A percentile compares a stretch with the other conserved stretches of the same genome.
phyloP scores from a whole-genome alignment of 2,113 vertebrate species.

The Anthoscopus minutus region DNA sequence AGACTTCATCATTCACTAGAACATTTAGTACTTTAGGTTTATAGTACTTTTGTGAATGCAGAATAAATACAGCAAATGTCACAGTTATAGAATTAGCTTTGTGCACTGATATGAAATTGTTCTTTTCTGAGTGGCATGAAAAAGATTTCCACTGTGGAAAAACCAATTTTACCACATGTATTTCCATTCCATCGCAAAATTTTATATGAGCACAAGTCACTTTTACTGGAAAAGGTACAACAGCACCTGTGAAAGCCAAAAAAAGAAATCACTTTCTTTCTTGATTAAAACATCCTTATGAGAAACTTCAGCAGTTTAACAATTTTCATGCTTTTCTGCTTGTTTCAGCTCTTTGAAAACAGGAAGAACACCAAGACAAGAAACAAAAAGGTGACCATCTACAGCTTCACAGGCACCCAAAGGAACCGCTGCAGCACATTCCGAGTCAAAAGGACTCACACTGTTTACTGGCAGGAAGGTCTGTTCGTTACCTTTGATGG shows the following conservation, averaged over 20 bases:
- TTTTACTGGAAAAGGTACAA: background rate
- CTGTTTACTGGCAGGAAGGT: slow-evolving; percentile 83
- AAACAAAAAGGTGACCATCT: slow-evolving; percentile 80
- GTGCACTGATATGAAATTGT: background rate
- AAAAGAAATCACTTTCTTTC: background rate
- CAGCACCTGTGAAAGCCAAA: background rate
- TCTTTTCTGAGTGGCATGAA: background rate
- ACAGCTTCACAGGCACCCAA: slow-evolving; percentile 87
- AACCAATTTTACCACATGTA: background rate
- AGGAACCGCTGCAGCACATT: slow-evolving; percentile 94
- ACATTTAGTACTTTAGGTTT: background rate
- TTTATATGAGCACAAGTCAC: background rate
- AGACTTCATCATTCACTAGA: background rate
- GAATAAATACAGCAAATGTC: background rate
- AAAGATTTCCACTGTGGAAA: background rate
- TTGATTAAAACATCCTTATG: background rate
- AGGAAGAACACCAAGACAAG: slow-evolving; percentile 74
- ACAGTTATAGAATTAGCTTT: background rate
- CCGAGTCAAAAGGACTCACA: slow-evolving; percentile 84
- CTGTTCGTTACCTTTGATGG: slow-evolving; percentile 89
- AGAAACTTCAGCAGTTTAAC: background rate
- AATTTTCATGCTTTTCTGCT: background rate
- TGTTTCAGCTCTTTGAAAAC: slow-evolving; percentile 84
- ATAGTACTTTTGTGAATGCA: background rate
- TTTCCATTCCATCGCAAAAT: background rate